Conservation (phyloP, 2,888 invertebrate species). For the Drosophila phalerata region DNA sequence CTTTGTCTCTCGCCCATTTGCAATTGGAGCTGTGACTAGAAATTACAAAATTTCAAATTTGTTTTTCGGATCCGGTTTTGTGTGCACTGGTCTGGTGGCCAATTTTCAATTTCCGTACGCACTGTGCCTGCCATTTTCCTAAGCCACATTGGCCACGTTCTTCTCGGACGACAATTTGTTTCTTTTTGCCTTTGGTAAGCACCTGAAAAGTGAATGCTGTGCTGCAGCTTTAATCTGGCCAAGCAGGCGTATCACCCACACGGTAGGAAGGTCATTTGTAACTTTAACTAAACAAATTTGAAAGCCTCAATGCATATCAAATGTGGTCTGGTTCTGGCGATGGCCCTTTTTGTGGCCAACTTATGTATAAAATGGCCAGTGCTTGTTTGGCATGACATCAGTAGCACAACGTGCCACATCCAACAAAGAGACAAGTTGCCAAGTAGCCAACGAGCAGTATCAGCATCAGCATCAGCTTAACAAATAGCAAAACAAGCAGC, state of each 20-base stretch:
- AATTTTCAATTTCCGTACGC: constrained; percentile 60
- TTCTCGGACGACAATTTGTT: constrained; percentile 6
- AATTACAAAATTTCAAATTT: constrained; percentile 65
- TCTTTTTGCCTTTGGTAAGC: constrained; percentile 13
- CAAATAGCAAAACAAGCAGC: constrained; percentile 47
- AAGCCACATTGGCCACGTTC: constrained; percentile 40
- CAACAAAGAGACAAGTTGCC: constrained; percentile 28
- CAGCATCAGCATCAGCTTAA: constrained; percentile 42
- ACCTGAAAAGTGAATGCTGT: constrained; percentile 71
- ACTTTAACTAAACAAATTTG: constrained; percentile 80
- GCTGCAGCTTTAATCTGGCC: constrained; percentile 33
- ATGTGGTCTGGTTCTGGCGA: constrained; percentile 66
- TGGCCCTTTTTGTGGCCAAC: constrained; percentile 39
- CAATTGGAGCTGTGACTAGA: constrained; percentile 31
- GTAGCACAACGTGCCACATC: constrained; percentile 57
- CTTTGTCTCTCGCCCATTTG: constrained; percentile 20
- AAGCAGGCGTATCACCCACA: constrained; percentile 58
- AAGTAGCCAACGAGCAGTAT: constrained; percentile 27
- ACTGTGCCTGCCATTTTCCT: constrained; percentile 48
- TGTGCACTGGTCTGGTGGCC: constrained; percentile 23
- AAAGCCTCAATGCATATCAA: constrained; percentile 75
- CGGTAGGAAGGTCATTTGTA: constrained; percentile 78
- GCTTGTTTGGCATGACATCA: constrained; percentile 48
- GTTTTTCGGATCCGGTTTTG: constrained; percentile 21
- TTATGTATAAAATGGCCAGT: constrained; percentile 63